Conservation (phyloP, 2,797 vertebrate species). For the Heliangelus exortis region DNA sequence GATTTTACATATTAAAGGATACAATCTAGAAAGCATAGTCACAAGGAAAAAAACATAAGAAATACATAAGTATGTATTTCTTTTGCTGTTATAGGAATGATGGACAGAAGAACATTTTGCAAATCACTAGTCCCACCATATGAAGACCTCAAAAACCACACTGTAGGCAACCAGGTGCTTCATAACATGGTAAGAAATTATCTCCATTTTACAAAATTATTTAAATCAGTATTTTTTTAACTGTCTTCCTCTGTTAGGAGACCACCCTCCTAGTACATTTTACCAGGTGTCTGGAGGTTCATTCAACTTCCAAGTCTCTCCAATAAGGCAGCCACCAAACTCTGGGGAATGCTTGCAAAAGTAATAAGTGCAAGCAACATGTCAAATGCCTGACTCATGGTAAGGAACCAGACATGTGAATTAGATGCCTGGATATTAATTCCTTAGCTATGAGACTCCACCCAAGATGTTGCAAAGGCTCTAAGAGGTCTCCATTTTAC, state of each 20-base stretch:
- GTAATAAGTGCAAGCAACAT: background rate
- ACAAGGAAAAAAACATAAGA: background rate
- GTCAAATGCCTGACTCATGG: background rate
- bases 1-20: background rate
- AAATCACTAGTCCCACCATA: background rate
- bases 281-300: background rate
- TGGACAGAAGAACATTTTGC: background rate
- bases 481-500: background rate
- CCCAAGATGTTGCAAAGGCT: background rate
- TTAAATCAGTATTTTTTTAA: background rate
- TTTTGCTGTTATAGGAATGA: background rate
- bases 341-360: background rate
- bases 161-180: background rate
- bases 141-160: background rate
- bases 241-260: background rate
- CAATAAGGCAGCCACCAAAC: background rate
- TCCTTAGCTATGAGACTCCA: background rate
- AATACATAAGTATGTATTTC: background rate
- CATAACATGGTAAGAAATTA: background rate
- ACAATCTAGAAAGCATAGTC: background rate
- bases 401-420: background rate
- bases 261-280: background rate
- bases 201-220: background rate
- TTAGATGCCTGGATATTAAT: background rate
- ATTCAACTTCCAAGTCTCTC: background rate